Conservation (phyloP, 1,140 invertebrate species). For the Ceratosolen solmsi region DNA sequence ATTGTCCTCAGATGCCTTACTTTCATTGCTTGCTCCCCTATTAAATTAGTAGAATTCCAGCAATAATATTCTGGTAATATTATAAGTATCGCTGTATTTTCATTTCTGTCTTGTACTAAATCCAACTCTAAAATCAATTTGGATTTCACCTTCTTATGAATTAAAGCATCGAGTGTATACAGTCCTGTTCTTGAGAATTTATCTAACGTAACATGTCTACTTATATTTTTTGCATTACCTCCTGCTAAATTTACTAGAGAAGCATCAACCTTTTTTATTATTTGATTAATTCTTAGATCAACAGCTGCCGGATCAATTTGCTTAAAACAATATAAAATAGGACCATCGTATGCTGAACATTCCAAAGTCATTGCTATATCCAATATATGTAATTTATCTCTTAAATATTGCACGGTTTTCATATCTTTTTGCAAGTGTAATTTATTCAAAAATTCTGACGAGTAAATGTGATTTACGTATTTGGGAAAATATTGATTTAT, state of each 20-base stretch:
- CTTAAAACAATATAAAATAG: constrained; percentile 72
- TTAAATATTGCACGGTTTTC: constrained; percentile 59
- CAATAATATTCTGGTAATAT: constrained; percentile 81
- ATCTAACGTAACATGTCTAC: constrained; percentile 73
- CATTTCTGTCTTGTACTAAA: constrained; percentile 61
- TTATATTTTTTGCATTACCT: constrained; percentile 70
- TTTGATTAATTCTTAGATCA: constrained; percentile 76
- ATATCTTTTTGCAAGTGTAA: constrained; percentile 69
- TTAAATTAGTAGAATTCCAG: constrained; percentile 72
- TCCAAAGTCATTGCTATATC: constrained; percentile 80
- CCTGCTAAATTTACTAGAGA: constrained; percentile 70
- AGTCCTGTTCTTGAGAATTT: constrained; percentile 75
- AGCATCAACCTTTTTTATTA: constrained; percentile 72
- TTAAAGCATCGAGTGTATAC: constrained; percentile 78
- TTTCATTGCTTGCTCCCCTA: constrained; percentile 79
- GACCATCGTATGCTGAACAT: constrained; percentile 76
- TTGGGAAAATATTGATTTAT: constrained; percentile 79
- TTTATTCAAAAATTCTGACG: constrained; percentile 77
- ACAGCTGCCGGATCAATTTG: constrained; percentile 47
- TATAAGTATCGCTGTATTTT: constrained; percentile 76
- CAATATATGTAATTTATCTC: constrained; percentile 77
- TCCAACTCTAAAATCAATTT: not conserved
- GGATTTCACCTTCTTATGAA: not conserved
- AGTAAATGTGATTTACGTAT: constrained; percentile 78
- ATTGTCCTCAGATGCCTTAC: constrained; percentile 77